Conservation (phyloP, 1,140 invertebrate genomes). For the Chionoecetes opilio region DNA sequence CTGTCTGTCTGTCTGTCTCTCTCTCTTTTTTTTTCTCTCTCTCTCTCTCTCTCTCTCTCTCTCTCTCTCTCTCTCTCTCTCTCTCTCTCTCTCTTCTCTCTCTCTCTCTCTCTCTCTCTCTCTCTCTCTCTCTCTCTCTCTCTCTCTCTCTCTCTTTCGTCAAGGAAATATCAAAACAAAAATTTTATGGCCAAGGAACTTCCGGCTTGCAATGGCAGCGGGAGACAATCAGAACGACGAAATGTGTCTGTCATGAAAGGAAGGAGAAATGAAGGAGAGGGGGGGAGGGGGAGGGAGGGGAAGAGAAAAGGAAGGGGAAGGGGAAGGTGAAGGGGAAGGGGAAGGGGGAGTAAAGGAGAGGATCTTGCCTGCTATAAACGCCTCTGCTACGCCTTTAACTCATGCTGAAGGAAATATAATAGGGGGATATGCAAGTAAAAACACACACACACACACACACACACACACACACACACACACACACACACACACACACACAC, state of each 20-base stretch:
- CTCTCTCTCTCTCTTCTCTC: conserved; percentile 37
- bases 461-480: conserved; percentile 53
- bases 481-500: conserved; percentile 35
- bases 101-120: conserved; percentile 38
- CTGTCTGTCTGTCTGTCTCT: conserved; percentile 34
- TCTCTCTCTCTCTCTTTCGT: background rate
- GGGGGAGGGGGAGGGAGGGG: background rate
- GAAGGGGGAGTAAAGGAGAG: too few species aligned
- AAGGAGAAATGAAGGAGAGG: background rate
- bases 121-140: background rate
- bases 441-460: conserved; percentile 34
- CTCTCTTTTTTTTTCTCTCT: background rate
- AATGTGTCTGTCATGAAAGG: too few species aligned
- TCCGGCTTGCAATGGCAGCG: background rate
- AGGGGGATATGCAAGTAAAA: too few species aligned
- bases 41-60: conserved; percentile 50
- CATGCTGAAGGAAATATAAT: too few species aligned
- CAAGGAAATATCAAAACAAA: background rate
- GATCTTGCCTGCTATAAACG: too few species aligned
- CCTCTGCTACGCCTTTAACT: too few species aligned
- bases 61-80: conserved; percentile 56
- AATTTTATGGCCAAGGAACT: background rate
- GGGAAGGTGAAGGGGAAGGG: background rate
- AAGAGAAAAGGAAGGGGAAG: too few species aligned
- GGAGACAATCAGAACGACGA: background rate